phyloP scores from a whole-genome alignment of 2,888 invertebrate genomes.

The Nematopogon swammerdamellus region DNA sequence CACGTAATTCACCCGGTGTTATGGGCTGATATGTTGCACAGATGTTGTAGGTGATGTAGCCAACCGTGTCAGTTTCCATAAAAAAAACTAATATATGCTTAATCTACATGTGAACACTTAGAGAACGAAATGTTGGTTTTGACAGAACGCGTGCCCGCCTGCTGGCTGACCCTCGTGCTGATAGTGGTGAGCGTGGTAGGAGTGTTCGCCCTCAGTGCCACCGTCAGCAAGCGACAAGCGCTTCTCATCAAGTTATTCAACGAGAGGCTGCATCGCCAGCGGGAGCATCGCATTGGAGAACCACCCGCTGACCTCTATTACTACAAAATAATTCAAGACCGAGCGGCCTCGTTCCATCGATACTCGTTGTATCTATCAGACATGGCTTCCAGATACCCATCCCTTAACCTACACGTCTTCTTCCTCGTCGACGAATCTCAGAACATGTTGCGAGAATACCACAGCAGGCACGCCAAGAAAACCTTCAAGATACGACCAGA shows the following conservation, averaged over 20 bases:
- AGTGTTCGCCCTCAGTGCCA: constrained; percentile 32
- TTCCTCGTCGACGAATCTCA: constrained; percentile 44
- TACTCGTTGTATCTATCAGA: constrained; percentile 29
- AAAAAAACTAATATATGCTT: too few relatives aligned
- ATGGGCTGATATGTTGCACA: too few relatives aligned
- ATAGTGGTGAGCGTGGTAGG: constrained; percentile 33
- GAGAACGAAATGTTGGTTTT: too few relatives aligned
- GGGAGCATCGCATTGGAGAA: constrained; percentile 22
- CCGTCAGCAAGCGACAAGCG: constrained; percentile 25
- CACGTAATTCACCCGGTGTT: too few relatives aligned
- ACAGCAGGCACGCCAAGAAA: too few relatives aligned
- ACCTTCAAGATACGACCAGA: not conserved
- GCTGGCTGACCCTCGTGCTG: constrained; percentile 39
- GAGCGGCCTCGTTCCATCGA: constrained; percentile 19
- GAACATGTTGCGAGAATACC: constrained; percentile 9
- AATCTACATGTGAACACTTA: too few relatives aligned
- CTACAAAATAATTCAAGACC: constrained; percentile 28
- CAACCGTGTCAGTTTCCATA: too few relatives aligned
- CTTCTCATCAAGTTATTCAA: constrained; percentile 18
- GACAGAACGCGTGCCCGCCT: constrained; percentile 39
- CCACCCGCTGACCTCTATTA: constrained; percentile 30
- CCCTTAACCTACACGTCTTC: constrained; percentile 26
- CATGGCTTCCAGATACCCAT: constrained; percentile 29
- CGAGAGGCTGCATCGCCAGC: constrained; percentile 10
- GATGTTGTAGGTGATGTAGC: too few relatives aligned